Evolutionary conservation across 2,888 invertebrate genomes (phyloP), one percentile per base, ranked within the genome.

Genomic region (Eupeodes luniger): DNA sequence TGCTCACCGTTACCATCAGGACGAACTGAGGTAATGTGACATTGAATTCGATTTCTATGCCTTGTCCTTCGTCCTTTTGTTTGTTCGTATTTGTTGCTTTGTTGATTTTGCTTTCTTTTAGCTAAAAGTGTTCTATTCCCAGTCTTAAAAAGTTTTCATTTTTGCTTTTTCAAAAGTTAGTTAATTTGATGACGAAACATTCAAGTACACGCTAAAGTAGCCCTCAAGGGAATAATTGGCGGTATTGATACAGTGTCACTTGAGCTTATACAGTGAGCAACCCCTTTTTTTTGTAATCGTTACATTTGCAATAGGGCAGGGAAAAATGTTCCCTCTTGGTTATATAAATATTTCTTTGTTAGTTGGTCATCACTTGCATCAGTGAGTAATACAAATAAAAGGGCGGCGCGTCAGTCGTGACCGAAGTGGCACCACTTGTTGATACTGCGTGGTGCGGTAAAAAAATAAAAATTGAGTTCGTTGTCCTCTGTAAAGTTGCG

Each of bases 101-200:
- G 49, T 67, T 72, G 61, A 49, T 44, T 40, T 70, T n/a, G n/a
- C 55, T 47, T 64, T 66, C 9, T 62, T 19, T 7, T 3, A 67
- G 6, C 49, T 36, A 1, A 61, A 62, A 53, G 49, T 16, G 19
- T 40, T 70, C 70, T 57, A 40, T 62, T 62, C 19, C 12, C 14
- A 51, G 67, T 67, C 11, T 34, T 3, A 16, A 4, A 16, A 36
- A 55, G 12, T 75, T 83, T 67, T 27, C 27, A 27, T 27, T 27
- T 27, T 27, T 27, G 3, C 19, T 27, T 27, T 27, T 27, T 69
- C 16, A 49, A 40, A 67, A 70, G 64, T 76, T 59, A 74, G 66
- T 77, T 81, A 85, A 85, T 76, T 67, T 67, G 51, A 77, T 86
- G 78, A 64, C 67, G 69, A 16, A 82, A 78, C 40, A 75, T 47